Conservation (phyloP, 2,888 invertebrate species). For the Lomographa bimaculata region DNA sequence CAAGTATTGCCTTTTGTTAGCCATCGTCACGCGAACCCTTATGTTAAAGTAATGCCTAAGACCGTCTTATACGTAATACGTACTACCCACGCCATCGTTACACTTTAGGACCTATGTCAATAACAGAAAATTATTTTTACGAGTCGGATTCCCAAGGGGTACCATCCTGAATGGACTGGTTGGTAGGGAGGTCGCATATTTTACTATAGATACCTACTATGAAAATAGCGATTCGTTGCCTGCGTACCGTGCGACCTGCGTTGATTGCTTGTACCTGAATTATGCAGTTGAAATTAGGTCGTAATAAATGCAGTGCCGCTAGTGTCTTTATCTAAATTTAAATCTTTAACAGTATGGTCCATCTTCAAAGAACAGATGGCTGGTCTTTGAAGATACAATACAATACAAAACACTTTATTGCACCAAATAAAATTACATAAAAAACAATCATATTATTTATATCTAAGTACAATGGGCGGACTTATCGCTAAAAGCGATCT, state of each 20-base stretch:
- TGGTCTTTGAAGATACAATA: too few relatives aligned
- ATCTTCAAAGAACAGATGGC: too few relatives aligned
- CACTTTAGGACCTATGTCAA: conserved; percentile 10
- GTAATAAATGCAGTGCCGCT: background rate
- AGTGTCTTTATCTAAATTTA: too few relatives aligned
- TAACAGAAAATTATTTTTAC: conserved; percentile 22
- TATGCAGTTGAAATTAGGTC: conserved; percentile 3
- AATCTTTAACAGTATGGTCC: too few relatives aligned
- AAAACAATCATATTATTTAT: too few relatives aligned
- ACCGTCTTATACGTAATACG: conserved; percentile 3
- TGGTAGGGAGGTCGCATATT: conserved; percentile 14
- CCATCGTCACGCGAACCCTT: conserved; percentile 26
- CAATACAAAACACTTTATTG: too few relatives aligned
- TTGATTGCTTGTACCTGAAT: background rate
- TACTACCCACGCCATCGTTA: conserved; percentile 11
- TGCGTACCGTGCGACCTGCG: background rate
- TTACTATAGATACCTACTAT: conserved; percentile 3
- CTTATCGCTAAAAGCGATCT: too few relatives aligned
- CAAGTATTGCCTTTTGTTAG: conserved; percentile 28
- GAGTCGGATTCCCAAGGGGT: conserved; percentile 11
- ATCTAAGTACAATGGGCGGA: too few relatives aligned
- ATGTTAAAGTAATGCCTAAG: conserved; percentile 9
- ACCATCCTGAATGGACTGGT: conserved; percentile 15
- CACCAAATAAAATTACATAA: too few relatives aligned
- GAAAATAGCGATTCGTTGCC: conserved; percentile 8